Percentiles rank a stretch among this genome's conserved stretches.
phyloP scores from a whole-genome alignment of 2,888 invertebrate species.

The Reticulitermes lucifugus region DNA sequence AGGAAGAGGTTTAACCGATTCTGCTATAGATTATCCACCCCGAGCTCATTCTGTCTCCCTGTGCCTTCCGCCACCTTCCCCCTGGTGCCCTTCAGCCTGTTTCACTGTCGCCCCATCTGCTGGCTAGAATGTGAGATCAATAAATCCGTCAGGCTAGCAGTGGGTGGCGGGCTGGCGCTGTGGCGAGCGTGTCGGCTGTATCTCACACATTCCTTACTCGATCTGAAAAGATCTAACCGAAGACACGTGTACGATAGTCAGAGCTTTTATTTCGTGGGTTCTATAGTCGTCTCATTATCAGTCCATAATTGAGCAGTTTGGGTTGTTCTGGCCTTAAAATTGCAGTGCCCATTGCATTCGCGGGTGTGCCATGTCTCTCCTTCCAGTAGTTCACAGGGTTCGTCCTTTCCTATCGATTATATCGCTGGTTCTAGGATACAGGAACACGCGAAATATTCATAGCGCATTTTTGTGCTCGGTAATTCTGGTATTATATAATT shows the following conservation, averaged over 20 bases:
- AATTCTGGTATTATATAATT: no score
- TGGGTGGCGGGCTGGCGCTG: not conserved
- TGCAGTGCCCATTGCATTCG: no score
- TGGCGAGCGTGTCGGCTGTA: not conserved
- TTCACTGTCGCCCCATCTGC: slow-evolving; percentile 26
- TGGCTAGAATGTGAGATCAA: slow-evolving; percentile 20
- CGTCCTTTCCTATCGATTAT: no score
- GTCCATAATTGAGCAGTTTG: no score
- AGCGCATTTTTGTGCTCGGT: no score
- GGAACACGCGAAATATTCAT: no score
- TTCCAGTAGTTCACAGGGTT: no score
- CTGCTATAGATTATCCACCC: slow-evolving; percentile 24
- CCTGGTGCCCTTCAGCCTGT: not conserved
- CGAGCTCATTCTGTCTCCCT: not conserved
- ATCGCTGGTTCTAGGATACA: no score
- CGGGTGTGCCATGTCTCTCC: no score
- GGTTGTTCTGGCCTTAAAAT: no score
- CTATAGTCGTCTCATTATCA: no score
- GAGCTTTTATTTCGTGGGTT: not conserved
- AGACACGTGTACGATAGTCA: not conserved
- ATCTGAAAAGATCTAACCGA: not conserved
- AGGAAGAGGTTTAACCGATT: slow-evolving; percentile 24
- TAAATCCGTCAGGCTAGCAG: slow-evolving; percentile 20
- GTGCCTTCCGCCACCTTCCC: not conserved
- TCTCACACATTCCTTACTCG: not conserved